These are phyloP conservation scores for Schizaphis graminum DNA, from an alignment of 2,888 invertebrate genomes.

Conservation along the genomic window DNA sequence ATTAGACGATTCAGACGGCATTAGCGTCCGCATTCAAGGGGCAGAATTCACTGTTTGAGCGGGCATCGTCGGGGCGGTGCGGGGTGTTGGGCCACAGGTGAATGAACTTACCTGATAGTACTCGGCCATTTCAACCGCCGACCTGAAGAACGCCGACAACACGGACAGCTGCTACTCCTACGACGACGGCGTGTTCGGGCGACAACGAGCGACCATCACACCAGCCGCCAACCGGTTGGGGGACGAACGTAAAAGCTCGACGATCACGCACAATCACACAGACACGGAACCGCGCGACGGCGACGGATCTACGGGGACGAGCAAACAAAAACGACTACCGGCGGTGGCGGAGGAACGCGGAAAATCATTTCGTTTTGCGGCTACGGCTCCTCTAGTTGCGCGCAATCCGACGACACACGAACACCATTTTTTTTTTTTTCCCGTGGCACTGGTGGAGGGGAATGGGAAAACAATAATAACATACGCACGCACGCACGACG, in stretches of 20 bases:
- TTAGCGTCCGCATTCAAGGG: background rate
- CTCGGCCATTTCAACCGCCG: constrained; percentile 57
- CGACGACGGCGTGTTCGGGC: background rate
- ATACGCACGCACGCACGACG: background rate
- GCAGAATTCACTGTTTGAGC: background rate
- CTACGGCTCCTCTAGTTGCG: background rate
- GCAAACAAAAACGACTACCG: constrained; percentile 9
- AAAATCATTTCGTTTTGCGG: constrained; percentile 30
- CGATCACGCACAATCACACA: background rate
- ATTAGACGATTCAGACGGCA: background rate
- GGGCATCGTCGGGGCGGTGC: background rate
- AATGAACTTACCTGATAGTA: constrained; percentile 65
- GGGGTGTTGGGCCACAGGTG: constrained; percentile 42
- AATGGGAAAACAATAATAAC: constrained; percentile 14
- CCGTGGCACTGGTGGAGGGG: constrained; percentile 1
- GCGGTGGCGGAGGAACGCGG: constrained; percentile 25
- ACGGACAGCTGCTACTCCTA: background rate
- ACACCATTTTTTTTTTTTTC: constrained; percentile 48
- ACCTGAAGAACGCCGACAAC: constrained; percentile 1
- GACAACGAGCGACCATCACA: constrained; percentile 24
- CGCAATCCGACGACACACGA: constrained; percentile 44
- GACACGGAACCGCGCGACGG: background rate
- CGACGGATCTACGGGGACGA: background rate
- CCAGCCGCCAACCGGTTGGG: constrained; percentile 33
- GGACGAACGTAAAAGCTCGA: constrained; percentile 2